Evolutionary conservation across 2,888 invertebrate genomes (phyloP).

Genomic region (Mactromeris polynyma): DNA sequence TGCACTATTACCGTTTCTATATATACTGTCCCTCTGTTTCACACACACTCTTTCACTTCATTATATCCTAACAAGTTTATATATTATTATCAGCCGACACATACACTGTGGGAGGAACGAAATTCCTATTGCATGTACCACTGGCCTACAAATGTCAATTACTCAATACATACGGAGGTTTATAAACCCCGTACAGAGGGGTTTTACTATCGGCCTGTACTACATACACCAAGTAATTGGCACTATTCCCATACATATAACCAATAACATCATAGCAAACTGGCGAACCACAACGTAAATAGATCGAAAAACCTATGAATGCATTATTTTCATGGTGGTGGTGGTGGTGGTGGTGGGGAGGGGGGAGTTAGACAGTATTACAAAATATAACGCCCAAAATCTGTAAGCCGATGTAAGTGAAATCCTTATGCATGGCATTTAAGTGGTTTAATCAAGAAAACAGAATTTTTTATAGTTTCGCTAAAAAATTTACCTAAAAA

Average conservation of each 20-base stretch:
- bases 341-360: background rate
- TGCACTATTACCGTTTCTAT: background rate
- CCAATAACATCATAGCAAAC: conserved; percentile 20
- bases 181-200: conserved; percentile 40
- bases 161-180: conserved; percentile 56
- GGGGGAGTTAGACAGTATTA: background rate
- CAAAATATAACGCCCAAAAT: too few species aligned
- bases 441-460: too few species aligned
- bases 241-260: conserved; percentile 39
- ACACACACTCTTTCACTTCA: conserved; percentile 12
- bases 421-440: too few species aligned
- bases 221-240: conserved; percentile 51
- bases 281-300: conserved; percentile 8
- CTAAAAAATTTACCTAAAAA: too few species aligned
- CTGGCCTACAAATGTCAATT: conserved; percentile 55
- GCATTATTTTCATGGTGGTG: background rate
- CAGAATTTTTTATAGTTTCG: too few species aligned
- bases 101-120: conserved; percentile 26
- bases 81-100: background rate
- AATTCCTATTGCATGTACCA: conserved; percentile 33
- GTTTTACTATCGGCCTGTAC: conserved; percentile 56
- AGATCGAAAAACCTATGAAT: conserved; percentile 10
- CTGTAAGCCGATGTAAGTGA: too few species aligned
- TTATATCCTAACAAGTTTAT: background rate
- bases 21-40: background rate